Percentiles rank a stretch among this genome's conserved stretches.
Conservation (phyloP, 92 coral and sea anemone genomes). For the Parazoanthus darwini region DNA sequence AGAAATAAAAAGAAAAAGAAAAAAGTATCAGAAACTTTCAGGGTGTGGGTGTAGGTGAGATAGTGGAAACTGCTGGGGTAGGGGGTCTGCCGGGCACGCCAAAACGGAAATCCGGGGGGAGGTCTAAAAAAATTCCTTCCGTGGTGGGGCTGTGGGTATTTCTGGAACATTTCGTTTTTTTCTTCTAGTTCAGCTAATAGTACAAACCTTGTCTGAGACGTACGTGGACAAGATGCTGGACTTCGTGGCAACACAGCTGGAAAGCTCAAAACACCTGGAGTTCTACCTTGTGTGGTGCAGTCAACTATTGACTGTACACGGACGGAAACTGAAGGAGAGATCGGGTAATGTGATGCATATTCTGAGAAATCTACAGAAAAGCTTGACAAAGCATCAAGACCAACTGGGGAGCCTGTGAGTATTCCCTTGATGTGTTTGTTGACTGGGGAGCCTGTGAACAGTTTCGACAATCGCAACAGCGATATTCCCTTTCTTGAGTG, state of each 20-base stretch:
- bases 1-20: too few relatives aligned
- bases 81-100: too few relatives aligned
- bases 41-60: too few relatives aligned
- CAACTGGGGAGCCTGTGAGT: constrained; percentile 91
- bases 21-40: too few relatives aligned
- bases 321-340: constrained; percentile 74
- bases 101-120: too few relatives aligned
- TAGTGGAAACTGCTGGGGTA: too few relatives aligned
- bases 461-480: too few relatives aligned
- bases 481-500: too few relatives aligned
- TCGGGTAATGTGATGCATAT: constrained; percentile 72
- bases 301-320: constrained; percentile 82
- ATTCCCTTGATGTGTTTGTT: background rate
- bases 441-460: background rate
- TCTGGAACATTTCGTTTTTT: background rate
- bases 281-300: constrained; percentile 93
- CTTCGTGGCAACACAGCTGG: constrained; percentile 87
- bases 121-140: too few relatives aligned
- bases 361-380: constrained; percentile 85
- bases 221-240: constrained; percentile 83
- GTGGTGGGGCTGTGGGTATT: too few relatives aligned
- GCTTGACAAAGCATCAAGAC: constrained; percentile 81
- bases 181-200: constrained; percentile 74
- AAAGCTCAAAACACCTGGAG: constrained; percentile 80
- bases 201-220: constrained; percentile 71